Conservation (phyloP, 2,888 invertebrate species). For the Mythimna impura region DNA sequence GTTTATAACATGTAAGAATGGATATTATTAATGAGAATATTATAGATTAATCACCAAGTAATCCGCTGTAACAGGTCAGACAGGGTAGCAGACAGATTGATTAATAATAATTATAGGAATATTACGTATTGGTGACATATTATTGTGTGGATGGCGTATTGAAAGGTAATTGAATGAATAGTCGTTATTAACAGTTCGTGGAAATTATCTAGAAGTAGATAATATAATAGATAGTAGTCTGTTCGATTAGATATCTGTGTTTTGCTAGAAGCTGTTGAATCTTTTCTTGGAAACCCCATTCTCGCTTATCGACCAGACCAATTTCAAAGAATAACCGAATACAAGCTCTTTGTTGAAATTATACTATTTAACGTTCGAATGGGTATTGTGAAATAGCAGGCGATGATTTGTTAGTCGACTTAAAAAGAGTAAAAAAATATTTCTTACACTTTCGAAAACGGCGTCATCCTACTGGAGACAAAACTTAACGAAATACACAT, state of each 20-base stretch:
- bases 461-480: too few species aligned
- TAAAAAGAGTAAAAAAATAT: too few species aligned
- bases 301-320: too few species aligned
- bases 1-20: too few species aligned
- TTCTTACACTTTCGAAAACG: too few species aligned
- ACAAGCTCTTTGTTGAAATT: not conserved
- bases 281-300: not conserved
- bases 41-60: too few species aligned
- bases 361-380: not conserved
- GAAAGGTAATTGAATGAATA: not conserved
- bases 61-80: too few species aligned
- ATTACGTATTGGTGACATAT: not conserved
- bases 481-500: too few species aligned
- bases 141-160: not conserved
- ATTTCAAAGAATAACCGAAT: not conserved
- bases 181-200: not conserved
- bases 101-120: slow-evolving; percentile 1
- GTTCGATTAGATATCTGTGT: not conserved
- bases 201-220: not conserved
- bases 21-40: too few species aligned
- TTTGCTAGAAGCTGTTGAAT: not conserved
- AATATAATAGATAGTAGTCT: not conserved
- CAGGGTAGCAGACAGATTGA: too few species aligned
- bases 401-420: too few species aligned
- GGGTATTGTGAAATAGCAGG: not conserved